Conservation (phyloP, 2,888 invertebrate species). For the Hirtodrosophila alboralis region DNA sequence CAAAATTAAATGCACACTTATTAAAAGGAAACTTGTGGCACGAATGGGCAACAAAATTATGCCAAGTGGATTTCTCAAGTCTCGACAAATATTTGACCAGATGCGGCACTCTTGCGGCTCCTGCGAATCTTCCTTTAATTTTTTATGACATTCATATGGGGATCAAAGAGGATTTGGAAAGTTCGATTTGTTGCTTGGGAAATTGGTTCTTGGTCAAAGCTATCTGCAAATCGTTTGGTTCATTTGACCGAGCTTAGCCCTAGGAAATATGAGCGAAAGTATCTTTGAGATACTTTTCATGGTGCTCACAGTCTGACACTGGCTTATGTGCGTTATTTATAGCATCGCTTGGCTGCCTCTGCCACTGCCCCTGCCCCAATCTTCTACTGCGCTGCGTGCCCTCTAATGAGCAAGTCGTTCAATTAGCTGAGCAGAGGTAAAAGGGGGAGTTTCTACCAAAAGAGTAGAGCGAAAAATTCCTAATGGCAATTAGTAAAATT, state of each 20-base stretch:
- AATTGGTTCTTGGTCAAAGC: constrained; percentile 52
- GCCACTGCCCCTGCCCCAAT: constrained; percentile 9
- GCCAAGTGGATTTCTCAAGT: constrained; percentile 60
- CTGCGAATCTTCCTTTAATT: constrained; percentile 65
- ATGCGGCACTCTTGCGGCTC: constrained; percentile 55
- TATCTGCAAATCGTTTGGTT: constrained; percentile 39
- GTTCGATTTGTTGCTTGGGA: constrained; percentile 46
- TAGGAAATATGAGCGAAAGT: constrained; percentile 69
- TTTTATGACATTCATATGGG: constrained; percentile 78
- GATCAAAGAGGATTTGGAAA: constrained; percentile 70
- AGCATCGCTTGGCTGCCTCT: constrained; percentile 23
- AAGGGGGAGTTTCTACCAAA: constrained; percentile 1
- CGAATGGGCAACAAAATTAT: constrained; percentile 53
- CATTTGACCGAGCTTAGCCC: constrained; percentile 45
- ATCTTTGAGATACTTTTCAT: constrained; percentile 60
- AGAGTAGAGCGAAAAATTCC: constrained; percentile 72
- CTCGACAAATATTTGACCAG: constrained; percentile 80
- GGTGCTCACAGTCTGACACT: constrained; percentile 32
- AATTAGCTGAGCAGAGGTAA: constrained; percentile 74
- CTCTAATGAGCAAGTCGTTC: constrained; percentile 83
- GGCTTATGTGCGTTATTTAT: constrained; percentile 77
- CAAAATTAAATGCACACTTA: constrained; percentile 76
- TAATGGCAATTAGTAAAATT: constrained; percentile 84
- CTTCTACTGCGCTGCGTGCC: constrained; percentile 34
- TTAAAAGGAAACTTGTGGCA: constrained; percentile 34